These are phyloP conservation scores for Armadillidium nasatum DNA, from an alignment of 1,140 invertebrate species.

Conservation along the genomic window DNA sequence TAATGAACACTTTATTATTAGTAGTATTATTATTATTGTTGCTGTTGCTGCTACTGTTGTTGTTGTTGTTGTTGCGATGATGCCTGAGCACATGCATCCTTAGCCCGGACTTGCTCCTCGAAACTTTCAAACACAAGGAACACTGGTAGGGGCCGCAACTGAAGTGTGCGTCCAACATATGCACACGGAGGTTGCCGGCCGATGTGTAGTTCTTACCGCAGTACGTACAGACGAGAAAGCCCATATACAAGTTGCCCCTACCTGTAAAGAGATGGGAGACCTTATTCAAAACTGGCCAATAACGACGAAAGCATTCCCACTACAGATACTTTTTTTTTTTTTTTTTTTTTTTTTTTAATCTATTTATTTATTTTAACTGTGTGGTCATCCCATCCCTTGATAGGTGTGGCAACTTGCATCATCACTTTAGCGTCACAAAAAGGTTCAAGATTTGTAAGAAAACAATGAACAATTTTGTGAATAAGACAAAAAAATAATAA, in stretches of 20 bases:
- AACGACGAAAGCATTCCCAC: constrained; percentile 20
- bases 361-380: background rate
- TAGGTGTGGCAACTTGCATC: background rate
- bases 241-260: constrained; percentile 39
- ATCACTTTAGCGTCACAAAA: background rate
- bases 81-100: constrained; percentile 44
- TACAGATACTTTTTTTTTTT: too few relatives aligned
- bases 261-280: constrained; percentile 45
- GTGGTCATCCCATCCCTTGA: background rate
- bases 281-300: constrained; percentile 35
- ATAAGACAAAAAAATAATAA: too few relatives aligned
- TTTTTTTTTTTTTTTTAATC: too few relatives aligned
- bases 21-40: too few relatives aligned
- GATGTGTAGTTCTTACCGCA: constrained; percentile 44
- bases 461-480: too few relatives aligned
- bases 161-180: constrained; percentile 43
- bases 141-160: constrained; percentile 42
- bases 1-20: constrained; percentile 1
- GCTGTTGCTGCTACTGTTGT: too few relatives aligned
- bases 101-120: constrained; percentile 42
- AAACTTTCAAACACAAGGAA: constrained; percentile 42
- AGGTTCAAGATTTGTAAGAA: too few relatives aligned
- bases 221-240: constrained; percentile 41
- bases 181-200: constrained; percentile 43
- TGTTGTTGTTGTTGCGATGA: constrained; percentile 31